Conservation (phyloP, 2,797 vertebrate genomes). For the Avahi laniger region DNA sequence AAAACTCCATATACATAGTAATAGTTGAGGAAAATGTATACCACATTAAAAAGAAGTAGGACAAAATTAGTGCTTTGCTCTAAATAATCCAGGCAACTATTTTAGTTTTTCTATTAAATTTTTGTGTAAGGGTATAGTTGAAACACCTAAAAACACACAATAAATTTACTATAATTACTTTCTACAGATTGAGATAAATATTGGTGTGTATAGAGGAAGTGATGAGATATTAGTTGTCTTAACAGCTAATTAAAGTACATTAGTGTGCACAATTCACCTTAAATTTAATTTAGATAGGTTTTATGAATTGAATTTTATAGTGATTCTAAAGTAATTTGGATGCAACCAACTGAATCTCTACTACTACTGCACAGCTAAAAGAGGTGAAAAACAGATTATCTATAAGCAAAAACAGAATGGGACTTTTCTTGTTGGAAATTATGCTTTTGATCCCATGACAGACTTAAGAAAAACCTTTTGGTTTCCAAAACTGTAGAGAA, state of each 20-base stretch:
- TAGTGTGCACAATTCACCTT: not conserved
- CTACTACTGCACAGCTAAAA: not conserved
- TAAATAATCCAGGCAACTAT: not conserved
- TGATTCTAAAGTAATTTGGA: conserved; percentile 20
- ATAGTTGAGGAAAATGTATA: not conserved
- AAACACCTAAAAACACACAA: not conserved
- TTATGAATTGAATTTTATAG: not conserved
- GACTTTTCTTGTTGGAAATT: not conserved
- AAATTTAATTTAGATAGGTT: not conserved
- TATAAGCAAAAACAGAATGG: not conserved
- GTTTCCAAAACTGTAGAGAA: not conserved
- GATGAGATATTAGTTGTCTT: not conserved
- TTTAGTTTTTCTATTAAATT: not conserved
- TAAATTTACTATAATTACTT: not conserved
- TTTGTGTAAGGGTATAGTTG: not conserved
- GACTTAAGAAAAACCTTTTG: not conserved
- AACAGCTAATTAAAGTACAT: not conserved
- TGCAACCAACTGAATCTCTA: not conserved
- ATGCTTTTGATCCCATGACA: not conserved
- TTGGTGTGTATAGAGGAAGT: not conserved
- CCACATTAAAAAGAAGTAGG: not conserved
- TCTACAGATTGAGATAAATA: not conserved
- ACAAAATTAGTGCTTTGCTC: not conserved
- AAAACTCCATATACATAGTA: not conserved
- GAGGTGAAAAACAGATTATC: not conserved